Conservation (phyloP, 2,113 vertebrate species). For the Triplophysa rosa region DNA sequence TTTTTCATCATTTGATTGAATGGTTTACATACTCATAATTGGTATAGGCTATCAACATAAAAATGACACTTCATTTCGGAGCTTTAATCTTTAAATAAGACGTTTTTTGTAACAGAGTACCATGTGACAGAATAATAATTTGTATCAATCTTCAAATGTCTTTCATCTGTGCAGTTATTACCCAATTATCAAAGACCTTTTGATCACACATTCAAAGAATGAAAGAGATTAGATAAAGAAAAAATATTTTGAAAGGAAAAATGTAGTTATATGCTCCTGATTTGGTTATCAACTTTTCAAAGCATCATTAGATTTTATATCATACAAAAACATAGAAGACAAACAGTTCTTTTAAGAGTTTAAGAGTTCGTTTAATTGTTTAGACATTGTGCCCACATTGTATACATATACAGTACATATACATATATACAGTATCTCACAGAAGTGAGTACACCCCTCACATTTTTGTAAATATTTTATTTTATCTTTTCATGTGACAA, state of each 20-base stretch:
- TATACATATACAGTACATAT: too few relatives aligned
- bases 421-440: too few relatives aligned
- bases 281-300: slow-evolving; percentile 36
- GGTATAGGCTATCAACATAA: too few relatives aligned
- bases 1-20: too few relatives aligned
- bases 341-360: background rate
- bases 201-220: slow-evolving; percentile 1
- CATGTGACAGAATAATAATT: slow-evolving; percentile 4
- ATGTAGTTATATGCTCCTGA: background rate
- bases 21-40: too few relatives aligned
- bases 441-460: too few relatives aligned
- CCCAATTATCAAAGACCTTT: background rate
- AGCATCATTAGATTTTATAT: slow-evolving; percentile 11
- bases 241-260: background rate
- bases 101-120: background rate
- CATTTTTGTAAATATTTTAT: too few relatives aligned
- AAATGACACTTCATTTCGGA: too few relatives aligned
- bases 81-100: background rate
- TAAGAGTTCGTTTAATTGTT: background rate
- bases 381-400: background rate
- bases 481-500: too few relatives aligned
- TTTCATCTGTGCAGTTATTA: background rate
- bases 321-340: background rate
- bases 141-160: slow-evolving; percentile 11
- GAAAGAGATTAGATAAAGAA: slow-evolving; percentile 2